These are phyloP conservation scores for Macrotrachela quadricornifera DNA, from an alignment of 1,140 invertebrate species.

Conservation along the genomic window DNA sequence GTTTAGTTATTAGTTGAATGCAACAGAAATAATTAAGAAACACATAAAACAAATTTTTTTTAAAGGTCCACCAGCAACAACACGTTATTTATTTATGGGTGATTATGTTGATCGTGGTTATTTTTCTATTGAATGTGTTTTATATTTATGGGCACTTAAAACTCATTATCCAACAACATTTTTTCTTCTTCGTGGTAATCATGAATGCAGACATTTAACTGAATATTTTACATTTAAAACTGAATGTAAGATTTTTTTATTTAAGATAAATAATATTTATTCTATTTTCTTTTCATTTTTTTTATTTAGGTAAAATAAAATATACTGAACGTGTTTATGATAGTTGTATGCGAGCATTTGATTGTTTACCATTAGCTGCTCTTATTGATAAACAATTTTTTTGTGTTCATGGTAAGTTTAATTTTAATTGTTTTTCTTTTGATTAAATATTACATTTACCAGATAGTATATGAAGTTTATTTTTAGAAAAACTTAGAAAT, in stretches of 20 bases:
- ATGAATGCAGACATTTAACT: slow-evolving; percentile 91
- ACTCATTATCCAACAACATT: slow-evolving; percentile 91
- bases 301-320: no score
- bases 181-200: slow-evolving; percentile 93
- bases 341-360: slow-evolving; percentile 83
- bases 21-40: no score
- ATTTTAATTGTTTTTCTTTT: no score
- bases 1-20: no score
- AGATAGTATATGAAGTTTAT: no score
- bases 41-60: slow-evolving; percentile 63
- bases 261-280: slow-evolving; percentile 46
- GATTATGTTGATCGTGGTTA: background rate
- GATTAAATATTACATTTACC: no score
- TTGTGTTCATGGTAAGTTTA: no score
- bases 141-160: slow-evolving; percentile 97
- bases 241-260: slow-evolving; percentile 99
- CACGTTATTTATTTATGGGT: slow-evolving; percentile 53
- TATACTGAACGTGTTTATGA: slow-evolving; percentile 49
- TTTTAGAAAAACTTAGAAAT: no score
- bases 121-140: slow-evolving; percentile 45
- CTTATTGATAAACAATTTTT: slow-evolving; percentile 41
- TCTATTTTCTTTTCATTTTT: no score
- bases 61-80: slow-evolving; percentile 69
- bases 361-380: slow-evolving; percentile 84
- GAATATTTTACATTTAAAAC: slow-evolving; percentile 99